These are phyloP conservation scores for Ischnura elegans DNA, from an alignment of 2,888 invertebrate species.

Conservation along the genomic window DNA sequence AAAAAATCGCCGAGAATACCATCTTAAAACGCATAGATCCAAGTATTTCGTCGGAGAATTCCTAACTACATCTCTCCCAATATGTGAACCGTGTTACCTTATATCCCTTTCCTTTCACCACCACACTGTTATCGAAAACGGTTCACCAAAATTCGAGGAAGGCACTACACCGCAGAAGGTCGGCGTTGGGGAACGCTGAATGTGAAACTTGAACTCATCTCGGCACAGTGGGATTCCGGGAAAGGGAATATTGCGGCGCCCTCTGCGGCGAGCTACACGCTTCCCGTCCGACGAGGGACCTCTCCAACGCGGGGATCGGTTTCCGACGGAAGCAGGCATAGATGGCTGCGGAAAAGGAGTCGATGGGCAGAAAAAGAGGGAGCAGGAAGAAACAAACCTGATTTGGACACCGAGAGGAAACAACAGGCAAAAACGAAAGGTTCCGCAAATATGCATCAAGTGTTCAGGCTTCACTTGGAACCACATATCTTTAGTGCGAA, in stretches of 20 bases:
- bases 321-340: too few relatives aligned
- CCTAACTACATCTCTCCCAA: too few relatives aligned
- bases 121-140: neutral
- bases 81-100: too few relatives aligned
- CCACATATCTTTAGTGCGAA: too few relatives aligned
- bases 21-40: too few relatives aligned
- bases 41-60: too few relatives aligned
- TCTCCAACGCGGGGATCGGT: neutral
- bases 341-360: too few relatives aligned
- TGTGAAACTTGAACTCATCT: neutral
- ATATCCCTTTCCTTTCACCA: neutral
- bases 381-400: neutral
- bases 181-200: neutral
- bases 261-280: neutral
- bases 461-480: too few relatives aligned
- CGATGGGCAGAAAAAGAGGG: neutral
- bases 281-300: neutral
- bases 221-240: neutral
- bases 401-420: neutral
- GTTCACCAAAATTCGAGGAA: conserved; percentile 17
- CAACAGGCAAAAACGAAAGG: neutral
- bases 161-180: neutral
- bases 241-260: neutral
- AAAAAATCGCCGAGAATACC: too few relatives aligned
- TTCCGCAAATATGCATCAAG: too few relatives aligned